Evolutionary conservation across 1,140 invertebrate species (phyloP), one percentile per base, ranked within the genome.

Genomic region (Onthophagus taurus): DNA sequence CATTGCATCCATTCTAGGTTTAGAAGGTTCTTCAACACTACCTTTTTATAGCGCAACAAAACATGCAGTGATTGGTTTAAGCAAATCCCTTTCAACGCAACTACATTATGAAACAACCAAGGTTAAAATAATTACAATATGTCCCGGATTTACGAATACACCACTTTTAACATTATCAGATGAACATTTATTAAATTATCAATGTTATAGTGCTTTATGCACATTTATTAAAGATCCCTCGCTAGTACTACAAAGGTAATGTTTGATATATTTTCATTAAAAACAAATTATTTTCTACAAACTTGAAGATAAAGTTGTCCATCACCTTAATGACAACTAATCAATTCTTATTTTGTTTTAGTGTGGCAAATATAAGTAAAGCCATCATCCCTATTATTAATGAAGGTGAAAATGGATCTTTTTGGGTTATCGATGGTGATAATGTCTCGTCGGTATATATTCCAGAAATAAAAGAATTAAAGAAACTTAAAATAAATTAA

Each of bases 311-410:
- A n/a, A n/a, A n/a, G n/a, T n/a, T n/a, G n/a, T n/a, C n/a, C n/a
- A n/a, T n/a, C n/a, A n/a, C n/a, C n/a, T n/a, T n/a, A n/a, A n/a
- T n/a, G n/a, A n/a, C n/a, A n/a, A n/a, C n/a, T n/a, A n/a, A n/a
- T n/a, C n/a, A n/a, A n/a, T n/a, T n/a, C n/a, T n/a, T n/a, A n/a
- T n/a, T 34, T 37, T 3, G 11, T 36, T 37, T n/a, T 31, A 46
- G 44, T 5, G 14, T 24, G 1, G 60, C 64, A 23, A 60, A 59
- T 16, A 59, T 72, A 1, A 69, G 66, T 7, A 58, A 62, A 17
- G 66, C 60, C 17, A 38, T 72, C 36, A 53, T 71, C 9, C 61
- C 64, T 4, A 47, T 66, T 21, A 67, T 72, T 18, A 59, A 58
- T 31, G 61, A 64, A 26, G 70, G 65, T 0, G 55, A 62, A 24